Evolutionary conservation across 2,888 invertebrate species (phyloP), one percentile per base, ranked within the genome.

Genomic region (Epinotia bilunana): DNA sequence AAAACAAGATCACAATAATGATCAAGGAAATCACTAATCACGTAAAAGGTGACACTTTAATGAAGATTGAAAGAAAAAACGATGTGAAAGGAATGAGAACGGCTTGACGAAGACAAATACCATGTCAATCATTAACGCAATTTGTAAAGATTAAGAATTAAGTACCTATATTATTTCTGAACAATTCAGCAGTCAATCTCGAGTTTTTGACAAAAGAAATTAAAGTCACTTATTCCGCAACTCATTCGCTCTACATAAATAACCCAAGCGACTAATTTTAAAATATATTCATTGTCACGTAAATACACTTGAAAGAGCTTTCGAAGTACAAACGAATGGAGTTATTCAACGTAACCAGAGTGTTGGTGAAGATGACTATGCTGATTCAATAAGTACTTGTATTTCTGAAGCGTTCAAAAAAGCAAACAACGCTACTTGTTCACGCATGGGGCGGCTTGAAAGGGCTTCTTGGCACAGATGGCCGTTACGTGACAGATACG

Each of bases 301-400:
- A 84, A 85, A 86, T 80, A 79, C 78, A 86, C 85, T 82, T 86
- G 82, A 86, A 86, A 90, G 78, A 76, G 81, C 79, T 82, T 81
- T 82, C 75, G 81, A 83, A 86, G 82, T 79, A 79, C 78, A 82
- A 79, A 78, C 78, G 82, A 82, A 79, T 80, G 80, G 78, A 78
- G 82, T 77, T 72, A 79, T 83, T 81, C 77, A 79, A 76, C 63
- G 62, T 63, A 74, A 60, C 73, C 62, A n/a, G n/a, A 63, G 71
- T 79, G 79, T 80, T 74, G 63, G 74, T 65, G 62, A 62, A 78
- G 77, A 79, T 78, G 79, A 80, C 79, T 75, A 68, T 64, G 63
- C 73, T 68, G 73, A 62, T 61, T 57, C 64, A 60, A 64, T 69
- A 20, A 58, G 49, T 60, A 65, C 62, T 39, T 61, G 62, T 65